Evolutionary conservation across 2,797 vertebrate species (phyloP).

Genomic region (Anas bahamensis): DNA sequence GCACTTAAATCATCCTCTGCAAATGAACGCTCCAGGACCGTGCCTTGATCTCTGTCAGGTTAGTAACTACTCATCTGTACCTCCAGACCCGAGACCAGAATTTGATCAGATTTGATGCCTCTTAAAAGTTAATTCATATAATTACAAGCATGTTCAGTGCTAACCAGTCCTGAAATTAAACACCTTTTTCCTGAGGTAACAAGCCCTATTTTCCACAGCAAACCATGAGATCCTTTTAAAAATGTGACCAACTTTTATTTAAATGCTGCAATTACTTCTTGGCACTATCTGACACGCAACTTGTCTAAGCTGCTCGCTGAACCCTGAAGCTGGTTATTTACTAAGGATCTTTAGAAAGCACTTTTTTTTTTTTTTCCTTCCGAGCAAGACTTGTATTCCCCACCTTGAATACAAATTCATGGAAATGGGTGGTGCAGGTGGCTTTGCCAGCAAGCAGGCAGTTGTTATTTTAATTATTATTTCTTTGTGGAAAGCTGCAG

Average conservation of each 20-base stretch:
- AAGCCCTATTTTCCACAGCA: slow-evolving; percentile 36
- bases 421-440: slow-evolving; percentile 74
- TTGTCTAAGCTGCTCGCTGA: slow-evolving; percentile 63
- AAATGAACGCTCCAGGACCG: neutral
- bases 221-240: slow-evolving; percentile 29
- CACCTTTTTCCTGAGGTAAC: neutral
- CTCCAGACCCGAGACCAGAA: neutral
- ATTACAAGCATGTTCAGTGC: neutral
- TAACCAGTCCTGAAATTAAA: neutral
- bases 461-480: slow-evolving; percentile 72
- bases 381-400: slow-evolving; percentile 12
- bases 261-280: slow-evolving; percentile 62
- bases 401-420: slow-evolving; percentile 71
- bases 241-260: slow-evolving; percentile 57
- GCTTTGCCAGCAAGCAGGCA: slow-evolving; percentile 52
- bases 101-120: neutral
- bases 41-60: neutral
- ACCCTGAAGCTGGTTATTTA: slow-evolving; percentile 75
- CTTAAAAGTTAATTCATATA: neutral
- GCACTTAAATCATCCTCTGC: neutral
- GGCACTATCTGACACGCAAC: slow-evolving; percentile 31
- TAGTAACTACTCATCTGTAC: slow-evolving; percentile 13
- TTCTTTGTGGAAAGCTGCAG: slow-evolving; percentile 58
- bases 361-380: slow-evolving; percentile 21
- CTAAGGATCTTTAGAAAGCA: slow-evolving; percentile 58